These are phyloP conservation scores for Noctua pronuba DNA, from an alignment of 2,888 invertebrate genomes.

Conservation along the genomic window DNA sequence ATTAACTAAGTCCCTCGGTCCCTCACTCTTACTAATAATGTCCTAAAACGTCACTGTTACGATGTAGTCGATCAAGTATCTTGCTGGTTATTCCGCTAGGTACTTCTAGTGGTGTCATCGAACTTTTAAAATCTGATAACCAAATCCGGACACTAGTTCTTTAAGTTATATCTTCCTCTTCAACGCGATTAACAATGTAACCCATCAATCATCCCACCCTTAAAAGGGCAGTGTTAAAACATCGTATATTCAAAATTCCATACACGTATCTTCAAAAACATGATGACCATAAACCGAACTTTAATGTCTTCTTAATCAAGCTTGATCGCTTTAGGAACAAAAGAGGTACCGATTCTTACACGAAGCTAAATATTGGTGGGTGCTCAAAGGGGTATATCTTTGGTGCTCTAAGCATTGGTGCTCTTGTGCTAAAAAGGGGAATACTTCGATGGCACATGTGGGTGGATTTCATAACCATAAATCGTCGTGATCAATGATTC, in stretches of 20 bases:
- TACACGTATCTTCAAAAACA: constrained; percentile 22
- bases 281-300: constrained; percentile 35
- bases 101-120: neutral
- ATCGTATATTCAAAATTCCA: constrained; percentile 33
- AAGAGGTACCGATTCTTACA: neutral
- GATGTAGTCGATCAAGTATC: neutral
- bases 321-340: constrained; percentile 25
- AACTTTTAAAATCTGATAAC: constrained; percentile 8
- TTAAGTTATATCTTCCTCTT: neutral
- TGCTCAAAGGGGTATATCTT: neutral
- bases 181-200: constrained; percentile 18
- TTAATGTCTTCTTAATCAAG: constrained; percentile 9
- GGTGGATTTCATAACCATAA: neutral
- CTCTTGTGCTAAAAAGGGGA: neutral
- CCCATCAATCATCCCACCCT: constrained; percentile 31
- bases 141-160: neutral
- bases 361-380: neutral
- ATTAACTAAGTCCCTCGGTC: neutral
- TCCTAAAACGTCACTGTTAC: neutral
- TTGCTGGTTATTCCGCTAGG: neutral
- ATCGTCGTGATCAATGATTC: neutral
- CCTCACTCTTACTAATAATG: neutral
- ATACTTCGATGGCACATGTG: neutral
- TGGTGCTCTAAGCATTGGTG: neutral
- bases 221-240: constrained; percentile 23